A percentile compares a stretch with the other conserved stretches of the same genome.
phyloP scores from a whole-genome alignment of 1,140 invertebrate genomes.

The Drosophila nigrodunni region DNA sequence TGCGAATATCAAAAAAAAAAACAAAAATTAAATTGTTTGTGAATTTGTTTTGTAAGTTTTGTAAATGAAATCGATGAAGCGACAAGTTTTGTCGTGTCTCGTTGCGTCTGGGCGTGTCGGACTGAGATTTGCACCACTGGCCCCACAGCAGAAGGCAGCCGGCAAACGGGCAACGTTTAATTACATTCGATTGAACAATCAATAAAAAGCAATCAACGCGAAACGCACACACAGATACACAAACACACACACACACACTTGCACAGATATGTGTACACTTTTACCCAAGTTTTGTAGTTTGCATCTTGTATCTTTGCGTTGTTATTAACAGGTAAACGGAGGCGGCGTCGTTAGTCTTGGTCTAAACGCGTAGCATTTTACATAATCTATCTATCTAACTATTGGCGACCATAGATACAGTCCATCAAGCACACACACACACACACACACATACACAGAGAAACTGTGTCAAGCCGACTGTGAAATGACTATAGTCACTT shows the following conservation, averaged over 20 bases:
- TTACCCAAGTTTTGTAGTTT: conserved; percentile 44
- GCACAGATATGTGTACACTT: conserved; percentile 42
- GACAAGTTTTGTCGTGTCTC: conserved; percentile 16
- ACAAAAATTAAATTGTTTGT: conserved; percentile 23
- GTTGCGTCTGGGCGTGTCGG: conserved; percentile 35
- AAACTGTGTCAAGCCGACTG: conserved; percentile 55
- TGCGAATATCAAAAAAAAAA: conserved; percentile 25
- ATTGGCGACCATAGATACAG: conserved; percentile 21
- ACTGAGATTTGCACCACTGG: conserved; percentile 66
- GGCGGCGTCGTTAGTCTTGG: conserved; percentile 38
- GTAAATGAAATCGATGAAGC: conserved; percentile 57
- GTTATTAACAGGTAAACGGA: conserved; percentile 24
- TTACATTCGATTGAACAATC: conserved; percentile 79
- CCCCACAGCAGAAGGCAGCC: conserved; percentile 36
- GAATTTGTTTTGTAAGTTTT: conserved; percentile 47
- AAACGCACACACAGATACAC: conserved; percentile 11
- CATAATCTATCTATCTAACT: conserved; percentile 37
- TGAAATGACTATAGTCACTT: conserved; percentile 36
- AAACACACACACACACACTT: conserved; percentile 28
- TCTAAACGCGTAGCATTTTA: conserved; percentile 38
- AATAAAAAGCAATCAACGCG: conserved; percentile 73
- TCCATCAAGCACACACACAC: neutral
- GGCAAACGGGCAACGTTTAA: conserved; percentile 54
- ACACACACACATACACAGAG: neutral
- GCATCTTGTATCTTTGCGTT: conserved; percentile 21